Percentiles rank a stretch among this genome's conserved stretches.
phyloP scores from a whole-genome alignment of 2,888 invertebrate species.

The Cryptocephalus moraei region DNA sequence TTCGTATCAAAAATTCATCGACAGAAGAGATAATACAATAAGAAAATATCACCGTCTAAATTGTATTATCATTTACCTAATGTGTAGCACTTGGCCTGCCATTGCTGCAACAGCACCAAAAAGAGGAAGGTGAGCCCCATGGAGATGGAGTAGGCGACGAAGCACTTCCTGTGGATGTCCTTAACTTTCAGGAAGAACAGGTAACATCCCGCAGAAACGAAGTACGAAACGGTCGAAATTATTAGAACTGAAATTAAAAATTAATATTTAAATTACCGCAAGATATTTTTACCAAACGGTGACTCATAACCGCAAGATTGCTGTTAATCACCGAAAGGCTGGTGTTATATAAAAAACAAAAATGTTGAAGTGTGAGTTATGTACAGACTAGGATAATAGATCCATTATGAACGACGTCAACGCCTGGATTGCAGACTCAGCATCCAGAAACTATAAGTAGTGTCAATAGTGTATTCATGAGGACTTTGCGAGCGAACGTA shows the following conservation, averaged over 20 bases:
- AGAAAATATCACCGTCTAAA: no score
- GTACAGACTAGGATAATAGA: no score
- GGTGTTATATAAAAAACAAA: background rate
- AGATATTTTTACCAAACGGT: no score
- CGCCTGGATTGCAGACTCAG: no score
- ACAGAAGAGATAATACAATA: background rate
- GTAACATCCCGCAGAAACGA: constrained; percentile 15
- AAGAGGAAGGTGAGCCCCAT: constrained; percentile 27
- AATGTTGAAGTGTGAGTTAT: no score
- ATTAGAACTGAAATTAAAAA: constrained; percentile 19
- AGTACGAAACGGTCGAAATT: constrained; percentile 21
- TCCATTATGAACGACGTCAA: no score
- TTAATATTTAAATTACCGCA: background rate
- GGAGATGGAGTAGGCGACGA: constrained; percentile 22
- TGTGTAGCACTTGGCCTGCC: constrained; percentile 18
- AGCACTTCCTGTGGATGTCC: constrained; percentile 25
- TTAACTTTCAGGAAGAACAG: constrained; percentile 14
- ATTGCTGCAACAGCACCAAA: constrained; percentile 22
- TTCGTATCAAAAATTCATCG: background rate
- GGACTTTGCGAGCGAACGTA: no score
- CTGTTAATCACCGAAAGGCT: background rate
- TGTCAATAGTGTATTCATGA: no score
- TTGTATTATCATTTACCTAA: constrained; percentile 22
- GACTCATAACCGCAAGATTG: background rate
- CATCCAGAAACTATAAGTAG: no score